Evolutionary conservation across 2,797 vertebrate genomes (phyloP).

Genomic region (Ciconia nigra): DNA sequence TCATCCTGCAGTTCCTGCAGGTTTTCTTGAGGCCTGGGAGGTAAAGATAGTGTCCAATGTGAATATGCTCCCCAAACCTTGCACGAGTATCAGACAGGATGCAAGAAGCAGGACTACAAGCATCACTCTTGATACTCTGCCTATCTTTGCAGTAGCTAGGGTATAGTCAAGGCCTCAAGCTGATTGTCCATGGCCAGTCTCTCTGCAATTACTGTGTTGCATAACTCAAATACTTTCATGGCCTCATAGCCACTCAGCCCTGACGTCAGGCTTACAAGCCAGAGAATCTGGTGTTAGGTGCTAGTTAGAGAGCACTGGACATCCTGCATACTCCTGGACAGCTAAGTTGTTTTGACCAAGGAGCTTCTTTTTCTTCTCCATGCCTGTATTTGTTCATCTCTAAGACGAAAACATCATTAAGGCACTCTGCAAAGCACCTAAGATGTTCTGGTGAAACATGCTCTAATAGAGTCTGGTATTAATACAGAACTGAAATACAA

Average conservation of each 20-base stretch:
- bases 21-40: background rate
- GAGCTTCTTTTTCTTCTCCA: background rate
- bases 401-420: background rate
- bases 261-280: background rate
- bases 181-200: background rate
- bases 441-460: background rate
- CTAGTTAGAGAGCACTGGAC: background rate
- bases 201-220: background rate
- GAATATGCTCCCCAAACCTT: background rate
- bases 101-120: background rate
- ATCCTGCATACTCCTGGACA: background rate
- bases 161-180: background rate
- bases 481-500: background rate
- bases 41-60: background rate
- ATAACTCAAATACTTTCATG: background rate
- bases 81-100: background rate
- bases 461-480: background rate
- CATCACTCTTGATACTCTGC: background rate
- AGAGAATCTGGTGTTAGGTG: background rate
- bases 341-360: background rate
- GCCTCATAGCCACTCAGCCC: background rate
- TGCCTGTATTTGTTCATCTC: background rate
- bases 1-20: background rate
- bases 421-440: background rate
- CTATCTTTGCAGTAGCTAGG: background rate